Percentiles rank a stretch among this genome's conserved stretches.
phyloP scores from a whole-genome alignment of 1,140 invertebrate genomes.

The Matsumurasca onukii region DNA sequence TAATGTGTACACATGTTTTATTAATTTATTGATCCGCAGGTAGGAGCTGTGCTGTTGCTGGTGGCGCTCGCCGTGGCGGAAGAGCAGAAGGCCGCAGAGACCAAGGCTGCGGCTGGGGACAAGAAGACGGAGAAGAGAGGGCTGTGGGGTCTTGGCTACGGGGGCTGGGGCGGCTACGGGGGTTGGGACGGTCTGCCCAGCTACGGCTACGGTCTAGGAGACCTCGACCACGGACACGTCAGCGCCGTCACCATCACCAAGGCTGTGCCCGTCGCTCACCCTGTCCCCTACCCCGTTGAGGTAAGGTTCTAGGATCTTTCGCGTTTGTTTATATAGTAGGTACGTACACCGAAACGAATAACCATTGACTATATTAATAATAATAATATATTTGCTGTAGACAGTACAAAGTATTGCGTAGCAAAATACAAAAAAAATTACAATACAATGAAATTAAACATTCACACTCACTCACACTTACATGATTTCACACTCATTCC shows the following conservation, averaged over 20 bases:
- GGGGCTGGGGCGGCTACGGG: slow-evolving; percentile 12
- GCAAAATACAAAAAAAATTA: too few species aligned
- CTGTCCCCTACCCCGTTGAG: slow-evolving; percentile 55
- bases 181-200: neutral
- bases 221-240: slow-evolving; percentile 42
- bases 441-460: too few species aligned
- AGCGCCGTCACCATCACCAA: slow-evolving; percentile 72
- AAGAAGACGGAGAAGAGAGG: slow-evolving; percentile 30
- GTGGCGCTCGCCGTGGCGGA: neutral
- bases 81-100: neutral
- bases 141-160: slow-evolving; percentile 33
- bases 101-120: neutral
- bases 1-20: too few species aligned
- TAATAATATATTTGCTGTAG: too few species aligned
- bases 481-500: too few species aligned
- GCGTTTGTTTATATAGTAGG: too few species aligned
- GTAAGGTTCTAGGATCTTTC: too few species aligned
- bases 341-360: too few species aligned
- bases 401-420: too few species aligned
- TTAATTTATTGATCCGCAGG: too few species aligned
- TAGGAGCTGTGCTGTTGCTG: slow-evolving; percentile 7
- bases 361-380: too few species aligned
- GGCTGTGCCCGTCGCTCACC: slow-evolving; percentile 69
- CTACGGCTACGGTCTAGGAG: slow-evolving; percentile 7
- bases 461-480: too few species aligned